Percentiles rank a stretch among this genome's conserved stretches.
Conservation (phyloP, 2,888 invertebrate species). For the Gastracanthus pulcherrimus region DNA sequence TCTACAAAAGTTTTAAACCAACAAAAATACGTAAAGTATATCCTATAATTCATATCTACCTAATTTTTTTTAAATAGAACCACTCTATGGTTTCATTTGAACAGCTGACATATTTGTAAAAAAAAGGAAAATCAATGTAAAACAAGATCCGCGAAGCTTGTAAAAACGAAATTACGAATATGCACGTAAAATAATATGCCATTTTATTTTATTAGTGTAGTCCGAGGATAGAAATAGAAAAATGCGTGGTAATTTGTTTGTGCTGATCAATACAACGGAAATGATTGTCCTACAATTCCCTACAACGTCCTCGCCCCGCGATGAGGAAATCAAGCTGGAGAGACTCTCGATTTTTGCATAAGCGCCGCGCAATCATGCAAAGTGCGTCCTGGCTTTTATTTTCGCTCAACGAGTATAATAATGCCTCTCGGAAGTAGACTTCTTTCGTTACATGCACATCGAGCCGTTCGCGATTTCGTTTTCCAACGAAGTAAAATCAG, state of each 20-base stretch:
- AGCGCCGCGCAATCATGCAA: slow-evolving; percentile 38
- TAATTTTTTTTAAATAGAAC: background rate
- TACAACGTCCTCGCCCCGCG: slow-evolving; percentile 44
- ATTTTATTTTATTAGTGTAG: slow-evolving; percentile 5
- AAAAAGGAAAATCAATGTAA: slow-evolving; percentile 2
- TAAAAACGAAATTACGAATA: slow-evolving; percentile 23
- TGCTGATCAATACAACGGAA: slow-evolving; percentile 52
- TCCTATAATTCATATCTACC: background rate
- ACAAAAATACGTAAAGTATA: background rate
- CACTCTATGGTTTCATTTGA: slow-evolving; percentile 2
- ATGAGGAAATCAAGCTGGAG: slow-evolving; percentile 52
- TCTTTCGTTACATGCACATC: slow-evolving; percentile 16
- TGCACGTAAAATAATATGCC: slow-evolving; percentile 1
- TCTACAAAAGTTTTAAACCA: background rate
- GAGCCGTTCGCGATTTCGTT: slow-evolving; percentile 17
- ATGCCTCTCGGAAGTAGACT: slow-evolving; percentile 41
- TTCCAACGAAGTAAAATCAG: background rate
- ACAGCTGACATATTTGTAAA: slow-evolving; percentile 16
- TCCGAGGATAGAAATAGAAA: slow-evolving; percentile 24
- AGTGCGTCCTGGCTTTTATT: slow-evolving; percentile 36
- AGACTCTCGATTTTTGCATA: slow-evolving; percentile 47
- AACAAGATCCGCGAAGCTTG: background rate
- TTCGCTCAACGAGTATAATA: slow-evolving; percentile 49
- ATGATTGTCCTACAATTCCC: slow-evolving; percentile 60
- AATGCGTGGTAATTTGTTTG: slow-evolving; percentile 40